These are phyloP conservation scores for Cephus pygmeus DNA, from an alignment of 2,888 invertebrate genomes.

Conservation along the genomic window DNA sequence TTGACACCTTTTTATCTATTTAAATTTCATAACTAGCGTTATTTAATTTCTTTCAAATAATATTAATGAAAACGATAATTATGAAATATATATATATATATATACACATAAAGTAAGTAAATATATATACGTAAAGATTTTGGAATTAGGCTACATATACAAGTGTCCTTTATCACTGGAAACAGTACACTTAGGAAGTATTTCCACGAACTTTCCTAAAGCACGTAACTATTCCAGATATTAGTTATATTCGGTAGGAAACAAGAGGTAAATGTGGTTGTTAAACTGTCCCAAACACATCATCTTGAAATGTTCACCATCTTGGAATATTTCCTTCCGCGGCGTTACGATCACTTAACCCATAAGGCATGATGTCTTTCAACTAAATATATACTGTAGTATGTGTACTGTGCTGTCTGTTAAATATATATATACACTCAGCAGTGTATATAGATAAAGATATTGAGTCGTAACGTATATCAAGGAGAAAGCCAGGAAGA, in stretches of 20 bases:
- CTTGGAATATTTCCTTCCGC: neutral
- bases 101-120: too few relatives aligned
- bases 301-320: neutral
- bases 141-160: neutral
- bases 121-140: too few relatives aligned
- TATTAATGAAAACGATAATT: too few relatives aligned
- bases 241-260: neutral
- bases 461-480: neutral
- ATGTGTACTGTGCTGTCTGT: neutral
- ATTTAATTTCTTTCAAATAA: too few relatives aligned
- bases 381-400: neutral
- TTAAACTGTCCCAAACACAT: neutral
- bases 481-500: neutral
- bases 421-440: neutral
- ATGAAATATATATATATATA: too few relatives aligned
- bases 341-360: neutral
- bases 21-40: neutral
- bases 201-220: neutral
- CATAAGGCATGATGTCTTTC: neutral
- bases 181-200: neutral
- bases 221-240: neutral
- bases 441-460: neutral
- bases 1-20: too few relatives aligned
- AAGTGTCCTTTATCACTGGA: neutral
- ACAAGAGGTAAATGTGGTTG: neutral